Percentiles rank a stretch among this genome's conserved stretches.
These are phyloP conservation scores for Callorhinus ursinus DNA, from an alignment of 2,113 vertebrate species.

Conservation along the genomic window DNA sequence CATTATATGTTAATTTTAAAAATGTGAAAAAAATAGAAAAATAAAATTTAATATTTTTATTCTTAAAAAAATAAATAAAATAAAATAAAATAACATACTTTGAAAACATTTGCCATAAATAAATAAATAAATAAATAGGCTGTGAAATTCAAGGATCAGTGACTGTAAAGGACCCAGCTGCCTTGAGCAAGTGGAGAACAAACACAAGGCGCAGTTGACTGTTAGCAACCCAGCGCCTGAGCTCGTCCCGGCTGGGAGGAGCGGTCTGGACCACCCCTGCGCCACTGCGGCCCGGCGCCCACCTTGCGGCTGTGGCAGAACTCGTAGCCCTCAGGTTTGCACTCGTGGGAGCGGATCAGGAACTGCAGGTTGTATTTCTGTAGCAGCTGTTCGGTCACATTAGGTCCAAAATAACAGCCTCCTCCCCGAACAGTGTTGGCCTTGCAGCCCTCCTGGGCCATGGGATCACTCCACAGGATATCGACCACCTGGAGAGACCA, in stretches of 20 bases:
- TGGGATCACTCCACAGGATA: constrained; percentile 95
- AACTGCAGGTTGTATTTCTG: constrained; percentile 89
- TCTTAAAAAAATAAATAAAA: not conserved
- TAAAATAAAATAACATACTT: not conserved
- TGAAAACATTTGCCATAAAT: not conserved
- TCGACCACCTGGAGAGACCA: constrained; percentile 88
- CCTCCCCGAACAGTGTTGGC: constrained; percentile 91
- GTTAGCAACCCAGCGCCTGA: not conserved
- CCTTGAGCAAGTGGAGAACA: not conserved
- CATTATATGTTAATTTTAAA: no score
- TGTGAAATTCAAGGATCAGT: not conserved
- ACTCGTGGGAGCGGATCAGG: constrained; percentile 95
- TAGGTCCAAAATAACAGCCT: constrained; percentile 95
- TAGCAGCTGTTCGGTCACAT: constrained; percentile 90
- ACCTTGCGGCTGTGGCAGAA: constrained; percentile 94
- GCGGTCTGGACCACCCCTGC: rapidly evolving
- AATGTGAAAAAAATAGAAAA: no score
- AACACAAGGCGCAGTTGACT: no score
- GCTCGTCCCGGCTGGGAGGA: rapidly evolving
- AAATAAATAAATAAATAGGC: not conserved
- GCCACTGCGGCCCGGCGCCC: not conserved
- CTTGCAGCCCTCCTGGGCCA: constrained; percentile 92
- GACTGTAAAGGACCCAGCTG: not conserved
- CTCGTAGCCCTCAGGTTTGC: constrained; percentile 96
- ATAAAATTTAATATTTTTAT: no score